Evolutionary conservation across 2,888 invertebrate genomes (phyloP).

Genomic region (Mystacides longicornis): DNA sequence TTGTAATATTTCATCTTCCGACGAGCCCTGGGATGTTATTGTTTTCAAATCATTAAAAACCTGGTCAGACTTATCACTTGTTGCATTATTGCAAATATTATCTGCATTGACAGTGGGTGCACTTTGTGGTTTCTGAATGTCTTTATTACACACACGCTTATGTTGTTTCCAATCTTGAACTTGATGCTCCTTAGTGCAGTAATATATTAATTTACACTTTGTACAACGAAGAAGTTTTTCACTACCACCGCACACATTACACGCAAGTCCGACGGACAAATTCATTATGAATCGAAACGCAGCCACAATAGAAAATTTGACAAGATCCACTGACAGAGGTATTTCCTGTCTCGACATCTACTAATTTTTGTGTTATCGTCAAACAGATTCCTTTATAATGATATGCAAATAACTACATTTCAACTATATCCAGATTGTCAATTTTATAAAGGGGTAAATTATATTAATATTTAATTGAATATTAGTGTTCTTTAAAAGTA

Average conservation of each 20-base stretch:
- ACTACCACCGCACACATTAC: slow-evolving; percentile 12
- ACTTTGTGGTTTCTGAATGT: slow-evolving; percentile 6
- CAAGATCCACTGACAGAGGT: slow-evolving; percentile 9
- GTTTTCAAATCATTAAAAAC: slow-evolving; percentile 9
- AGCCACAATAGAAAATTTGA: slow-evolving; percentile 16
- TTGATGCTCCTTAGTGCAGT: slow-evolving; percentile 72
- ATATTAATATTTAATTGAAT: too few species aligned
- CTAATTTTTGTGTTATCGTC: slow-evolving; percentile 11
- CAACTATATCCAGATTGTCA: too few species aligned
- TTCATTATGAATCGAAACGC: slow-evolving; percentile 15
- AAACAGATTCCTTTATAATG: too few species aligned
- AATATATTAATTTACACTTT: slow-evolving; percentile 53
- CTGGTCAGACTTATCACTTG: background rate
- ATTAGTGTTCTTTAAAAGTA: too few species aligned
- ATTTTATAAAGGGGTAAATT: too few species aligned
- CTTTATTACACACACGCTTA: slow-evolving; percentile 51
- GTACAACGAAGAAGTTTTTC: slow-evolving; percentile 54
- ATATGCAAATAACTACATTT: too few species aligned
- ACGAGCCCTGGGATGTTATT: slow-evolving; percentile 11
- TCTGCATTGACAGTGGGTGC: slow-evolving; percentile 6
- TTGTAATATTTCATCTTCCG: slow-evolving; percentile 13
- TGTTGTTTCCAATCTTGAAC: slow-evolving; percentile 71
- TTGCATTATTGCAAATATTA: slow-evolving; percentile 13
- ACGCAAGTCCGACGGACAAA: slow-evolving; percentile 17
- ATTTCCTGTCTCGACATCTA: background rate